Conservation (phyloP, 2,888 invertebrate genomes). For the Balanococcus diminutus region DNA sequence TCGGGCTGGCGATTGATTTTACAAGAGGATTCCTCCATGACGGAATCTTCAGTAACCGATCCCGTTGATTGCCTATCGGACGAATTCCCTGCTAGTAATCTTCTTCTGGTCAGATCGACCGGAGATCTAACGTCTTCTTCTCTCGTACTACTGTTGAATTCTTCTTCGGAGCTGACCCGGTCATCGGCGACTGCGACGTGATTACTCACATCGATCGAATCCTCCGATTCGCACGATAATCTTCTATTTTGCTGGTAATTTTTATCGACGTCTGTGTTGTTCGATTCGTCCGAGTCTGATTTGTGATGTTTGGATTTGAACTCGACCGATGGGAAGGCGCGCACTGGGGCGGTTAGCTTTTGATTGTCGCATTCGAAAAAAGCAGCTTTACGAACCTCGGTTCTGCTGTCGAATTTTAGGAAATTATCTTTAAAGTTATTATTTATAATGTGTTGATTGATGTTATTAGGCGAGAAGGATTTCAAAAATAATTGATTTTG, state of each 20-base stretch:
- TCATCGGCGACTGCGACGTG: conserved; percentile 48
- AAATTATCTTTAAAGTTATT: conserved; percentile 58
- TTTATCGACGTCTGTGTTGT: conserved; percentile 45
- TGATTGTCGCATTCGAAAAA: conserved; percentile 29
- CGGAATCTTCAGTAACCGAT: conserved; percentile 58
- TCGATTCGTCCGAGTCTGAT: conserved; percentile 59
- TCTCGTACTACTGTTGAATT: conserved; percentile 58
- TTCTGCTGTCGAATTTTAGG: conserved; percentile 54
- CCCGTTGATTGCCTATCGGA: conserved; percentile 56
- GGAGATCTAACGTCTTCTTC: conserved; percentile 60
- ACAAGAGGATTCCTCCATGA: conserved; percentile 6
- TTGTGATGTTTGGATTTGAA: conserved; percentile 60
- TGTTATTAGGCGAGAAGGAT: neutral
- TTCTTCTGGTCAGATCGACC: conserved; percentile 62
- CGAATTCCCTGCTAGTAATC: neutral
- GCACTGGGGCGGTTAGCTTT: neutral
- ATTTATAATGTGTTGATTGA: conserved; percentile 15
- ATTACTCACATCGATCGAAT: conserved; percentile 38
- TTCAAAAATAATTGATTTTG: conserved; percentile 20
- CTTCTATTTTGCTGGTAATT: conserved; percentile 55
- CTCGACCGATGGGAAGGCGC: neutral
- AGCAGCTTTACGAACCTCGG: neutral
- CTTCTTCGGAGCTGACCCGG: conserved; percentile 57
- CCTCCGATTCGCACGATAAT: conserved; percentile 49
- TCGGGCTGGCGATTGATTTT: conserved; percentile 53